Base-by-base conservation (phyloP, 1,140 invertebrate species). In the Ctenoplectra terminalis region DNA sequence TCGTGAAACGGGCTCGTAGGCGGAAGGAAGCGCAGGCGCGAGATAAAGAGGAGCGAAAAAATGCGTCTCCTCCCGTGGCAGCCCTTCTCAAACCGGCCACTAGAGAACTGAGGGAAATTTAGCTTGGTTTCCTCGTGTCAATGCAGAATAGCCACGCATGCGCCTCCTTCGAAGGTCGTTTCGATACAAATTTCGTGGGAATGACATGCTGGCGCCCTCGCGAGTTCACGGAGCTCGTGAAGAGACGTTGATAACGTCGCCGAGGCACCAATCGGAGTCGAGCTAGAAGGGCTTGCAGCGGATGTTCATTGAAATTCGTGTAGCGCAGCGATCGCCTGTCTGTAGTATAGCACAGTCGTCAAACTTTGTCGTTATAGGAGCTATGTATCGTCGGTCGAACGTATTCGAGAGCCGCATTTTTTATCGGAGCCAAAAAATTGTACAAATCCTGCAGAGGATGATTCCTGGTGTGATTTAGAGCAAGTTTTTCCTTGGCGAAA, bases 41-140 rank as follows among this genome's bases (percentile, higher is more conserved):
- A 15, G 46, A 31, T 5, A 43, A 31, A 23, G 23, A n/a, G 43
- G 8, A 71, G 0, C 5, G 23, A 15, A 4, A 76, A 73, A 43
- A 31, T 40, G n/a, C 17, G 13, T 67, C 50, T 81, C n/a, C 61
- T 69, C 85, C 88, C 75, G 90, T 94, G 92, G 93, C 93, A 94
- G 92, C 89, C 91, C 93, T 93, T 94, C 93, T 94, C 82, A 90
- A 93, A 93, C 93, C 91, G 93, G 93, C 93, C 93, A 93, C 92
- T 76, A 91, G 89, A 92, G 90, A 91, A 93, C 92, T 94, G 88
- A 92, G 77, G 31, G 26, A 84, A 88, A 46, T 40, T 69, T 29
- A 13, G 69, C 72, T 56, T 70, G 69, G 81, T 69, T 67, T 79
- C 52, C 76, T 87, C 46, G 64, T 88, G 81, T 78, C 84, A 88